phyloP scores from a whole-genome alignment of 2,113 vertebrate species.

The Rhinogobius similis region DNA sequence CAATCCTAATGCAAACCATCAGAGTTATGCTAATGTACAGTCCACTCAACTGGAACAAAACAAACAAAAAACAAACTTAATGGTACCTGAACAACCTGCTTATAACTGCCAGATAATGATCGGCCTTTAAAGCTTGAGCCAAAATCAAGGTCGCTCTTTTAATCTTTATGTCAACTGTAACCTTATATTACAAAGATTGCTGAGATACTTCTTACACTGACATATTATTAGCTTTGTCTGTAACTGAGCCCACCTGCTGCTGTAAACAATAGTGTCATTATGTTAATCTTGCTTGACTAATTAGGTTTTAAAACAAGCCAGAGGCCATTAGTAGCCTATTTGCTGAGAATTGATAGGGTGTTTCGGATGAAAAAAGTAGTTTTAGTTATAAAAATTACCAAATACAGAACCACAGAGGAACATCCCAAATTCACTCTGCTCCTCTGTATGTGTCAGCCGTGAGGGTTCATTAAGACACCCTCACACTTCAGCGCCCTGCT shows the following conservation, averaged over 20 bases:
- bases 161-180: neutral
- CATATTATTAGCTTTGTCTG: constrained; percentile 37
- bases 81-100: constrained; percentile 1
- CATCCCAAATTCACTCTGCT: constrained; percentile 22
- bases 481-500: constrained; percentile 18
- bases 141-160: neutral
- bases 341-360: neutral
- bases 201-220: neutral
- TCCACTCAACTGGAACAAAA: neutral
- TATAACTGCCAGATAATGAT: constrained; percentile 13
- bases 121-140: neutral
- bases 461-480: constrained; percentile 30
- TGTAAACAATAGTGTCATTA: constrained; percentile 26
- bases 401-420: constrained; percentile 5
- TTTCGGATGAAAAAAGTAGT: neutral
- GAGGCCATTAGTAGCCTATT: constrained; percentile 7
- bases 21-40: neutral
- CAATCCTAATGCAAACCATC: neutral
- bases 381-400: neutral
- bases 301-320: constrained; percentile 11
- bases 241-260: constrained; percentile 4
- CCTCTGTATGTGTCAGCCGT: constrained; percentile 10
- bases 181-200: neutral
- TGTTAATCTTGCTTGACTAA: constrained; percentile 18
- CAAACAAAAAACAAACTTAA: constrained; percentile 18